phyloP scores from a whole-genome alignment of 2,113 vertebrate genomes.

The Bucco capensis region DNA sequence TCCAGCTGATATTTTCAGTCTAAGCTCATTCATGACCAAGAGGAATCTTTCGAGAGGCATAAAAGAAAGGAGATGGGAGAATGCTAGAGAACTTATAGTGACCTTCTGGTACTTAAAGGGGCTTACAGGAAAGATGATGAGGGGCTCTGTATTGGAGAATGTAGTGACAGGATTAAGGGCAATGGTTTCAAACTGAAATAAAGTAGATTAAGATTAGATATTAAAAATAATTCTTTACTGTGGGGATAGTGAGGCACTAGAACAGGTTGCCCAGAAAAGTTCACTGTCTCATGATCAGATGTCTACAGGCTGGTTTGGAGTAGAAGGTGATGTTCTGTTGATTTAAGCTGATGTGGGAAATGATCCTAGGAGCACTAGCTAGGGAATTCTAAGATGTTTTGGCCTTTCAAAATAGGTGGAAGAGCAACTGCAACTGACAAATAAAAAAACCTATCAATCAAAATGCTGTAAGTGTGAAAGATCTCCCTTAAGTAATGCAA shows the following conservation, averaged over 20 bases:
- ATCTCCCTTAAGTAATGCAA: neutral
- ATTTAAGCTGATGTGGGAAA: neutral
- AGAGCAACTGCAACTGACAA: fast-evolving
- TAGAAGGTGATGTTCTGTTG: neutral
- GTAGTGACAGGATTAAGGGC: too few relatives aligned
- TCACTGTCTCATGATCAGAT: neutral
- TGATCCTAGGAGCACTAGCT: neutral
- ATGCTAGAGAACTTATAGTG: neutral
- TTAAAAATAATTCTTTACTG: too few relatives aligned
- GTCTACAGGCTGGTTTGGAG: neutral
- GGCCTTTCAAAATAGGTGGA: neutral
- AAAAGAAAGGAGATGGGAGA: fast-evolving
- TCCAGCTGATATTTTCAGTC: neutral
- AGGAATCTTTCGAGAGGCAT: neutral
- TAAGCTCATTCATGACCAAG: neutral
- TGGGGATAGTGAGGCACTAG: too few relatives aligned
- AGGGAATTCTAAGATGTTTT: neutral
- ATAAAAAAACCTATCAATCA: neutral
- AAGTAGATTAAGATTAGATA: too few relatives aligned
- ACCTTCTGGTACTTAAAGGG: too few relatives aligned
- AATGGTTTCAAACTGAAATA: too few relatives aligned
- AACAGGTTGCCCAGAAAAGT: too few relatives aligned
- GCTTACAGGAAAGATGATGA: too few relatives aligned
- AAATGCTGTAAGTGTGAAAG: neutral
- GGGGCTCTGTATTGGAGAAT: too few relatives aligned